Evolutionary conservation across 1,140 invertebrate species (phyloP), one percentile per base, ranked within the genome.

Genomic region (Lasioglossum baleicum): DNA sequence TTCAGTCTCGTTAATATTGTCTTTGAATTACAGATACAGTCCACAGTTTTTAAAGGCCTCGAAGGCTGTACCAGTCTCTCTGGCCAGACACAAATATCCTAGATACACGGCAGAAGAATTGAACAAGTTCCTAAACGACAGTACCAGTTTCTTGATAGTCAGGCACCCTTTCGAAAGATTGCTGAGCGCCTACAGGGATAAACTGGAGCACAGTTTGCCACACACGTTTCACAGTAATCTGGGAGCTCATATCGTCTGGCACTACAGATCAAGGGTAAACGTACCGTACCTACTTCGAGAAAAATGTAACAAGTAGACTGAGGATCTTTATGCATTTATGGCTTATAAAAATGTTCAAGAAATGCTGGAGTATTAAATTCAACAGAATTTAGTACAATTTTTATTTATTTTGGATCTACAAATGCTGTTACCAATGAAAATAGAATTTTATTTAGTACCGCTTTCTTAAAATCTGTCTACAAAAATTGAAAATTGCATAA

Each of bases 151-250:
- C 88, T 93, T 98, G 64, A 98, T 99, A 83, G 97, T 97, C 0
- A 94, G 98, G 73, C 97, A 98, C 93, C 98, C 98, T 11, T 95
- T 98, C 82, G 97, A 99, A 90, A 94, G 98, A 87, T 93, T 98
- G 53, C 94, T 98, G 63, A 98, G 97, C 60, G 97, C 97, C 20
- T 99, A 98, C 92, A 95, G 97, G 85, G 97, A 98, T 89, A 98
- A 98, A 93, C 94, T 98, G 80, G 95, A 97, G 81, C 96, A 96
- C 85, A 96, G 96, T 60, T 93, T 96, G 84, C 96, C 96, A 0
- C 96, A 96, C 89, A 96, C 96, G 20, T 95, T 96, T 88, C 96
- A 97, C 85, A 95, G 96, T 75, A 97, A 96, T 90, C 93, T 97
- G 81, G 96, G 96, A 2, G 94, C 95, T 58, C 94, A 95, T 88